Conservation (phyloP, 2,797 vertebrate genomes). For the Centropyge bicolor region DNA sequence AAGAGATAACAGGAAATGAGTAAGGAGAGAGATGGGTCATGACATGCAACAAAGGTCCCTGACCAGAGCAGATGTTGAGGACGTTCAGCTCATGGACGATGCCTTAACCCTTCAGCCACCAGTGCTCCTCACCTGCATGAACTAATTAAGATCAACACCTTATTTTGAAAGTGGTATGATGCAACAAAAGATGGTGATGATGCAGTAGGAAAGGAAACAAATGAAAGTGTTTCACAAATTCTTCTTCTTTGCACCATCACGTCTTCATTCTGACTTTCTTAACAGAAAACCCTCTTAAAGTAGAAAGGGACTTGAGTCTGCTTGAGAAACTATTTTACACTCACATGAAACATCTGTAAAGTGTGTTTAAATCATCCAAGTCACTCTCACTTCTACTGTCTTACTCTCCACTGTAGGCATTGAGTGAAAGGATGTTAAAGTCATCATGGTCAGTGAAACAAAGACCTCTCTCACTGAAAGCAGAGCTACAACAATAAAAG, state of each 20-base stretch:
- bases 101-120: background rate
- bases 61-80: background rate
- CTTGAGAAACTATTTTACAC: background rate
- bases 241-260: background rate
- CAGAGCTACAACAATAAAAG: slow-evolving; percentile 35
- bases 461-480: slow-evolving; percentile 25
- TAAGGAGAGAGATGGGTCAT: background rate
- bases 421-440: slow-evolving; percentile 47
- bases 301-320: background rate
- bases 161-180: background rate
- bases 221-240: background rate
- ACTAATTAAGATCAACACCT: background rate
- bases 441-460: slow-evolving; percentile 51
- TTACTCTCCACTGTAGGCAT: slow-evolving; percentile 4
- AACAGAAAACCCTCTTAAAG: background rate
- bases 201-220: background rate
- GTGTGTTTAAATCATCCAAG: background rate
- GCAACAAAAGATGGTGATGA: background rate
- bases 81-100: background rate
- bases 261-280: background rate
- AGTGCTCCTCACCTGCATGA: too few relatives aligned
- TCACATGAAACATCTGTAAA: background rate
- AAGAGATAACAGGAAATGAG: background rate
- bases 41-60: background rate
- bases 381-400: background rate